Conservation (phyloP, 2,113 vertebrate genomes). For the Microtus montanus region DNA sequence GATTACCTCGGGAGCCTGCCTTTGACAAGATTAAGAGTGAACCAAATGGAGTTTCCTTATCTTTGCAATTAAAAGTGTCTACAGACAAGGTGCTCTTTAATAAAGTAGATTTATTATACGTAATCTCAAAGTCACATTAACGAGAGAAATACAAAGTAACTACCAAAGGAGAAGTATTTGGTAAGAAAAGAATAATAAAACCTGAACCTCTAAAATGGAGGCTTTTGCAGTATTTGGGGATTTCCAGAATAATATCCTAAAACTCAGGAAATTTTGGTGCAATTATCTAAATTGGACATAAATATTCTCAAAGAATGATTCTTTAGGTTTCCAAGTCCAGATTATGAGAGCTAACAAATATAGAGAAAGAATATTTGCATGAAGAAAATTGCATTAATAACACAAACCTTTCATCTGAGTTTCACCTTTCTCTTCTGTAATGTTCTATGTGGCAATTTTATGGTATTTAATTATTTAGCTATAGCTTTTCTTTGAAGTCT, state of each 20-base stretch:
- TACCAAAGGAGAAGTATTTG: neutral
- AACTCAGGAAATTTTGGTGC: neutral
- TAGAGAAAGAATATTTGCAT: neutral
- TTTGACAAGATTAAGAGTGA: conserved; percentile 47
- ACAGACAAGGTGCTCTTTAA: conserved; percentile 9
- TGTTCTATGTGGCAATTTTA: neutral
- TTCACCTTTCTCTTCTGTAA: conserved; percentile 24
- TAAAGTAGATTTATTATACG: conserved; percentile 50
- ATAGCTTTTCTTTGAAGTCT: neutral
- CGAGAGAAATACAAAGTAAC: conserved; percentile 1
- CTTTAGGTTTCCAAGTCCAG: neutral
- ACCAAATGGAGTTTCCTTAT: conserved; percentile 41
- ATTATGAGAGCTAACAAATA: neutral
- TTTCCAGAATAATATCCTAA: neutral
- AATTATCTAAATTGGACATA: neutral
- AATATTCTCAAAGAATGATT: neutral
- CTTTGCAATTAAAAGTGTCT: conserved; percentile 49
- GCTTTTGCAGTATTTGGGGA: neutral
- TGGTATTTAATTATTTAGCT: neutral
- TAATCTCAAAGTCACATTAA: neutral
- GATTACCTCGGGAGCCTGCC: neutral
- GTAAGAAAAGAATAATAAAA: conserved; percentile 1
- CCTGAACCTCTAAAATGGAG: neutral
- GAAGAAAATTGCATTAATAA: conserved; percentile 6
- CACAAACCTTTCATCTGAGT: conserved; percentile 1